Base-by-base conservation (phyloP, 64 coral and sea anemone genomes). In the Actinia equina region DNA sequence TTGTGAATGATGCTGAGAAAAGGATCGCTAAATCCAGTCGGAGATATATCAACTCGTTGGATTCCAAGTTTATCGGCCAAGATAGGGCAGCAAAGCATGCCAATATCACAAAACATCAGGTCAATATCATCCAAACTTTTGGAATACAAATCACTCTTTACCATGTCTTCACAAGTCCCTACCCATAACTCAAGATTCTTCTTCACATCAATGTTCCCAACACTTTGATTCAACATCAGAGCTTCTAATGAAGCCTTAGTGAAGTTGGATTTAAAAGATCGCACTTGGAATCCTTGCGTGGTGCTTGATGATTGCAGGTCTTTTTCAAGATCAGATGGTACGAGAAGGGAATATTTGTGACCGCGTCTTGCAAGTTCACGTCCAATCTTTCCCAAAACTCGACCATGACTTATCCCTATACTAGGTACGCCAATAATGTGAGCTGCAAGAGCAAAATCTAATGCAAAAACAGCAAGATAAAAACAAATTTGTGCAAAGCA, bases 1-100 rank as follows among this genome's bases (percentile, higher is more conserved):
- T 91, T 95, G 60, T 95, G 93, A 63, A 95, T 86, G 44, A 91
- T 88, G 61, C 93, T 95, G 55, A 95, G 41, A 82, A 89, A 95
- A 17, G 93, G 93, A 18, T 95, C 93, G 2, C 55, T 51, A 82
- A 95, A 95, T 52, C 93, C 93, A 61, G 52, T 80, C n/a, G 93
- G 93, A 70, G 86, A 83, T 15, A 95, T 86, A 53, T 95, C 93
- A 51, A 95, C 86, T 59, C 93, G 84, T 82, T 78, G 87, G 18
- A 95, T 82, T 85, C 84, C 43, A 42, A 95, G 17, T 56, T 86
- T 43, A 54, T 95, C 93, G 7, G 93, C 89, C 43, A 95, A 77
- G 17, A 95, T 86, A 9, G 93, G 82, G 56, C 89, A 91, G 52
- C 93, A 95, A 17, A 95, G 44, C 7, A 71, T 53, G 57, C 89